These are phyloP conservation scores for Perccottus glenii DNA, from an alignment of 2,113 vertebrate genomes.

Conservation along the genomic window DNA sequence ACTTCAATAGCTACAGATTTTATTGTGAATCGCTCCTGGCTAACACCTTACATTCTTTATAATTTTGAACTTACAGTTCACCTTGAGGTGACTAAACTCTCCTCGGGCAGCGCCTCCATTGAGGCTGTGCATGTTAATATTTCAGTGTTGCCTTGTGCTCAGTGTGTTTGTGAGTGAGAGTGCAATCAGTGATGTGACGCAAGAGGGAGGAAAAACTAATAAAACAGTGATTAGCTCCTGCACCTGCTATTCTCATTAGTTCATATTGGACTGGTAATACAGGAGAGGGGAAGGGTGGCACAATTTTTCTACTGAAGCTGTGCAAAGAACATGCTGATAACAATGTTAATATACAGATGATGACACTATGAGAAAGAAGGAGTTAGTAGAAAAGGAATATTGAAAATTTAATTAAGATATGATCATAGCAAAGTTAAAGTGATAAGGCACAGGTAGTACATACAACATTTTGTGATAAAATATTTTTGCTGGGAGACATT, in stretches of 20 bases:
- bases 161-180: conserved; percentile 15
- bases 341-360: conserved; percentile 25
- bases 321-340: conserved; percentile 2
- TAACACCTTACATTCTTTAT: conserved; percentile 6
- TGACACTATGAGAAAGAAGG: conserved; percentile 27
- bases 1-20: conserved; percentile 13
- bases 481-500: too few species aligned
- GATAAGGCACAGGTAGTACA: conserved; percentile 1
- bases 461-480: too few species aligned
- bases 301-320: conserved; percentile 14
- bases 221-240: conserved; percentile 52
- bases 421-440: background rate
- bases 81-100: conserved; percentile 43
- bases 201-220: conserved; percentile 61
- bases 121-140: conserved; percentile 39
- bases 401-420: conserved; percentile 17
- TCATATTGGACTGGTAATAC: conserved; percentile 38
- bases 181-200: conserved; percentile 46
- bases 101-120: conserved; percentile 19
- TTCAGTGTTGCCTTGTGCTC: conserved; percentile 32
- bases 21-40: conserved; percentile 7
- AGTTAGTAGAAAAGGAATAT: conserved; percentile 8
- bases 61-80: conserved; percentile 41
- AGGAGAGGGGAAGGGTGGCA: conserved; percentile 13
- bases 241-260: conserved; percentile 62